Evolutionary conservation across 2,888 invertebrate species (phyloP).

Genomic region (Kuschelorhynchus macadamiae): DNA sequence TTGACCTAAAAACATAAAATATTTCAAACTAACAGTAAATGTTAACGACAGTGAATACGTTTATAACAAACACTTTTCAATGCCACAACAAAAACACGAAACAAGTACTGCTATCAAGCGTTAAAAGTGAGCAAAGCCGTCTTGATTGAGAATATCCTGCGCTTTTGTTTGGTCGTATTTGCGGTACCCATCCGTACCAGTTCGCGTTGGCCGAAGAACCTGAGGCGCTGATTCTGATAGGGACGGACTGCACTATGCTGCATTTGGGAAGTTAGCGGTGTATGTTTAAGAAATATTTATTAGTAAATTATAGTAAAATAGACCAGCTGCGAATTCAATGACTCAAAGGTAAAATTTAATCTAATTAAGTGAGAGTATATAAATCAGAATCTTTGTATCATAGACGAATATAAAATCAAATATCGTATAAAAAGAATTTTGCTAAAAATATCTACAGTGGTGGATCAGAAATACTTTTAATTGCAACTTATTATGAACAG

Average conservation of each 20-base stretch:
- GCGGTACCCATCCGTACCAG: constrained; percentile 58
- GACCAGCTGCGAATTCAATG: too few species aligned
- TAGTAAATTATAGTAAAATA: too few species aligned
- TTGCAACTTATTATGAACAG: too few species aligned
- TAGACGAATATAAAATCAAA: too few species aligned
- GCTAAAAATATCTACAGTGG: too few species aligned
- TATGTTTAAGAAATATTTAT: too few species aligned
- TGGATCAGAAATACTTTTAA: too few species aligned
- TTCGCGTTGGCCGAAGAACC: constrained; percentile 6
- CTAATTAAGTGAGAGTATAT: too few species aligned
- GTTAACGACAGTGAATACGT: not conserved
- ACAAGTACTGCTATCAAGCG: constrained; percentile 15
- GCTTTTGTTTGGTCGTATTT: constrained; percentile 55
- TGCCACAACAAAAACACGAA: constrained; percentile 10
- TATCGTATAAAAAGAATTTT: too few species aligned
- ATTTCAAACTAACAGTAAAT: not conserved
- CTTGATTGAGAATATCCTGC: constrained; percentile 62
- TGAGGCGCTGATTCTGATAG: not conserved
- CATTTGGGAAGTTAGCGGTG: too few species aligned
- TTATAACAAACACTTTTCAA: constrained; percentile 1
- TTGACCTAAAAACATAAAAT: not conserved
- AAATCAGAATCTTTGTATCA: too few species aligned
- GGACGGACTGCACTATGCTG: not conserved
- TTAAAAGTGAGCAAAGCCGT: constrained; percentile 23
- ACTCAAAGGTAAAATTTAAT: too few species aligned